Base-by-base conservation (phyloP, 2,888 invertebrate genomes). In the Lasioglossum villosulum region DNA sequence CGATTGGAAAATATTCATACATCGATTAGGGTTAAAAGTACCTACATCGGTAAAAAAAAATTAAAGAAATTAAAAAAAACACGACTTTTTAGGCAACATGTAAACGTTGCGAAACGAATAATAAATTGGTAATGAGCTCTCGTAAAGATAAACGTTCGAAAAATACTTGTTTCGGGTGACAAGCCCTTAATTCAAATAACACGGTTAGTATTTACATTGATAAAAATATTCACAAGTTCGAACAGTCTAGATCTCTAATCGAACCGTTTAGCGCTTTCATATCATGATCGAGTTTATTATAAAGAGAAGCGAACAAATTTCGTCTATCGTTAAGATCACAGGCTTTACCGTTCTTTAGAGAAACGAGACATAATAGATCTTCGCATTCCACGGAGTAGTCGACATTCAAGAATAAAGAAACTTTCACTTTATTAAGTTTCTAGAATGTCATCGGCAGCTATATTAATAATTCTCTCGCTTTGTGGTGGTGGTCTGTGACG, bases 401-500 rank as follows among this genome's bases (percentile, higher is more conserved):
- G 12, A 71, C 70, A 80, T 78, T 19, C 19, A 72, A 48, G 48
- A 37, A 42, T 16, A 45, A 6, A 37, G 52, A 68, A 42, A 78
- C 68, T 34, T 27, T 5, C 23, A 27, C 37, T 71, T 87, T 68
- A 89, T 81, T 45, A 63, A 75, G 86, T 84, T 75, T 93, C 92
- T 83, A 90, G 91, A 23, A 93, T 81, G 80, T 94, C 93, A 42
- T 94, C 94, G 12, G 92, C 94, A 37, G 93, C 93, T 8, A 92
- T 93, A 83, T 94, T 94, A 48, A 95, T 90, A 77, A 95, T 92
- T 76, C 89, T 87, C 83, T 94, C 93, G 82, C 91, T 86, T 27
- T 70, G 10, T n/a, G 94, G 93, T 39, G 91, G 93, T 39, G 91
- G 90, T 76, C 87, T 91, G 76, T 93, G 93, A 68, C 93, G 92